Base-by-base conservation (phyloP, 1,140 invertebrate genomes). In the Rhizoglyphus robini region DNA sequence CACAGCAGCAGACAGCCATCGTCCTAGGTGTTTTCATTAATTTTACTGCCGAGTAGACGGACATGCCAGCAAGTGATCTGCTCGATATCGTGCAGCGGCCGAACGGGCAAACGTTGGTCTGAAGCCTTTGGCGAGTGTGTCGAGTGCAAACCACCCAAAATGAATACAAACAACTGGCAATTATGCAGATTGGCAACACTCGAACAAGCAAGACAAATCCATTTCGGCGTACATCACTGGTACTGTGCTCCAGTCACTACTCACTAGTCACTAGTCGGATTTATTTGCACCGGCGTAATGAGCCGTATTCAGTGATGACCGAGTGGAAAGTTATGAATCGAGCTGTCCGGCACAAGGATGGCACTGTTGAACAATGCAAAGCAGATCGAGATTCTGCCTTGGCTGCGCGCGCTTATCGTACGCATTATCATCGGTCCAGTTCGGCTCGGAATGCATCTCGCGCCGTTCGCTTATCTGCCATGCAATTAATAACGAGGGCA, bases 401-500 rank as follows among this genome's bases (percentile, higher is more conserved):
- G 8, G 36, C 18, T 41, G 8, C 8, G 36, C 8, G 36, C 18
- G 36, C 36, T 11, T 41, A 8, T 41, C 18, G 8, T 18, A 18
- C 8, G n/a, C n/a, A n/a, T n/a, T n/a, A n/a, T n/a, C 36, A 41
- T 41, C 36, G 36, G 36, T 41, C 36, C 8, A 18, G 18, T 41
- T 41, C 36, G 8, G 36, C 18, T 41, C 36, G 36, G 36, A 41
- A 18, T 41, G 36, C 36, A 41, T 41, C 36, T 41, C 18, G 8
- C 36, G 36, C 8, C 36, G 36, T 41, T 41, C 8, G 8, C 36
- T 41, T 41, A 41, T 54, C 23, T 32, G 20, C 8, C 8, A 5
- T 11, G 51, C 51, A 54, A 54, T 54, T 54, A 54, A 54, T 54
- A 54, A 54, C 51, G 20, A 54, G 51, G 51, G 51, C 51, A 54